These are phyloP conservation scores for Leucoraja erinaceus DNA, from an alignment of 2,113 vertebrate species.

Conservation along the genomic window DNA sequence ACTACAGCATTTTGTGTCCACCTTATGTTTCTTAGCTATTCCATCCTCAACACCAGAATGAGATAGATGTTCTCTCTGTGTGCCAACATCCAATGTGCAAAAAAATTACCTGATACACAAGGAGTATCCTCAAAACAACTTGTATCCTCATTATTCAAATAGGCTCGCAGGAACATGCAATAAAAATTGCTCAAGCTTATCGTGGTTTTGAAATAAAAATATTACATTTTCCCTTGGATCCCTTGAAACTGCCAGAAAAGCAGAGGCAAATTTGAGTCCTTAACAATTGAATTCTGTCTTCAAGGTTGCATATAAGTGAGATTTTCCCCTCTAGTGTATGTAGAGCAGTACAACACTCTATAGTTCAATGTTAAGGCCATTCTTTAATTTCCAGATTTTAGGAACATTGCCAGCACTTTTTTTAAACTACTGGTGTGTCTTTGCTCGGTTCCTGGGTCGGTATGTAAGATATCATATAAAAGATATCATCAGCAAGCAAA, in stretches of 20 bases:
- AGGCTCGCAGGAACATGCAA: too few relatives aligned
- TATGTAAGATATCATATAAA: neutral
- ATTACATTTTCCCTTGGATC: neutral
- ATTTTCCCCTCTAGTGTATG: neutral
- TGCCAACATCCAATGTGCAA: too few relatives aligned
- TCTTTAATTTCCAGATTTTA: neutral
- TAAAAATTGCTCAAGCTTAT: too few relatives aligned
- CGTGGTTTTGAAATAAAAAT: too few relatives aligned
- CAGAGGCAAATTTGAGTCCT: neutral
- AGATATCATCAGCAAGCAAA: neutral
- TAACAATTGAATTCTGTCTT: neutral
- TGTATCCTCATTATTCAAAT: too few relatives aligned
- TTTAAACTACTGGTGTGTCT: neutral
- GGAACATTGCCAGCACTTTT: neutral
- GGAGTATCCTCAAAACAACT: too few relatives aligned
- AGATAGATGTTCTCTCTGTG: too few relatives aligned
- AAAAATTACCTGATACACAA: too few relatives aligned
- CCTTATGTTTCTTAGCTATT: too few relatives aligned
- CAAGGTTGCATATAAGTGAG: neutral
- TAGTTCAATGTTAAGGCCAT: neutral
- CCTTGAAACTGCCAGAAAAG: neutral
- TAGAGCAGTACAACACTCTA: neutral
- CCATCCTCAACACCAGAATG: too few relatives aligned
- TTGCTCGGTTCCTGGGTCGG: neutral
- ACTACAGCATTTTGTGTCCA: too few relatives aligned